Conservation (phyloP, 2,888 invertebrate genomes). For the Lithosia quadra region DNA sequence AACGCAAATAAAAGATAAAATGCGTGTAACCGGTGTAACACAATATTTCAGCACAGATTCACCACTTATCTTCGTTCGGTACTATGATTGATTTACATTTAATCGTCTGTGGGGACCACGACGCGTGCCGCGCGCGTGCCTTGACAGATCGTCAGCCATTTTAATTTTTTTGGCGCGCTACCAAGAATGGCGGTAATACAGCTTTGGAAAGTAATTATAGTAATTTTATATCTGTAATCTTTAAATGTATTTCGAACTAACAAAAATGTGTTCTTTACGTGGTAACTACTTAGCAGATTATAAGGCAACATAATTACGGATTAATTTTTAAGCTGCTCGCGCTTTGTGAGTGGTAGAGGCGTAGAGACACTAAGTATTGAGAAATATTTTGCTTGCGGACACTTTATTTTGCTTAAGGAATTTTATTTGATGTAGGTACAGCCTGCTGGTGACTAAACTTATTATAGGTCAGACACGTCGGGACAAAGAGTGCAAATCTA, state of each 20-base stretch:
- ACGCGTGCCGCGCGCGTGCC: slow-evolving; percentile 80
- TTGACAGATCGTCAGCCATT: slow-evolving; percentile 70
- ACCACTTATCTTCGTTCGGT: slow-evolving; percentile 68
- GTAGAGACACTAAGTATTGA: not conserved
- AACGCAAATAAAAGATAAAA: slow-evolving; percentile 82
- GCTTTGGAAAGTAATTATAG: slow-evolving; percentile 67
- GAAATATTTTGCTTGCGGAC: not conserved
- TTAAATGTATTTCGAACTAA: slow-evolving; percentile 46
- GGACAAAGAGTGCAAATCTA: no score
- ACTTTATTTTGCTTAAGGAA: not conserved
- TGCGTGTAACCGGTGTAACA: slow-evolving; percentile 67
- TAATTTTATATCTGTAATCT: slow-evolving; percentile 64
- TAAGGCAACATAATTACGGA: not conserved
- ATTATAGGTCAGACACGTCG: no score
- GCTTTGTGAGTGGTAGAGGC: no score
- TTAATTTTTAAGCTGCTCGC: not conserved
- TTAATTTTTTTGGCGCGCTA: slow-evolving; percentile 55
- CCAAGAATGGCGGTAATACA: slow-evolving; percentile 46
- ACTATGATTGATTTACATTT: slow-evolving; percentile 73
- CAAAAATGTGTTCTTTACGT: slow-evolving; percentile 53
- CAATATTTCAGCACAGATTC: slow-evolving; percentile 78
- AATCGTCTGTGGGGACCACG: slow-evolving; percentile 64
- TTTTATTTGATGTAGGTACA: no score
- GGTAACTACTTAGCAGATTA: not conserved
- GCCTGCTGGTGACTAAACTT: no score